Percentiles rank a stretch among this genome's conserved stretches.
These are phyloP conservation scores for Uloborus plumipes DNA, from an alignment of 2,888 invertebrate species.

Conservation along the genomic window DNA sequence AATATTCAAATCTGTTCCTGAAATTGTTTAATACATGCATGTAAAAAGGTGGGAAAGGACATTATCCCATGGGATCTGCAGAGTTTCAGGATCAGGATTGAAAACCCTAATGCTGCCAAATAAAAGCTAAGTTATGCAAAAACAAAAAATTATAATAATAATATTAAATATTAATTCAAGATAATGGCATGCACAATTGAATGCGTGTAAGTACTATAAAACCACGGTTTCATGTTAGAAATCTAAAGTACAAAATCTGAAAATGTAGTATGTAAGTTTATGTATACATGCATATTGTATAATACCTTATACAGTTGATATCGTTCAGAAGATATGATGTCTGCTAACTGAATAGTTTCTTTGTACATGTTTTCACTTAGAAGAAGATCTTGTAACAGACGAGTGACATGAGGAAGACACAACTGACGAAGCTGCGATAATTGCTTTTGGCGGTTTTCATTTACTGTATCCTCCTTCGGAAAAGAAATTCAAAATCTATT, in stretches of 20 bases:
- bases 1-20: no score
- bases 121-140: no score
- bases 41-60: no score
- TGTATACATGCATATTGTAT: no score
- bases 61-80: no score
- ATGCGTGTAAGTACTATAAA: background rate
- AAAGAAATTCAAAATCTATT: conserved; percentile 4
- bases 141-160: no score
- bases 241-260: no score
- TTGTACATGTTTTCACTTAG: conserved; percentile 81
- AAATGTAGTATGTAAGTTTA: no score
- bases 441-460: conserved; percentile 77
- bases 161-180: background rate
- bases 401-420: conserved; percentile 86
- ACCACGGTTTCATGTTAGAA: background rate
- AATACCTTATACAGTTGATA: conserved; percentile 83
- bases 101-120: no score
- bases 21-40: no score
- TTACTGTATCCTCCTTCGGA: conserved; percentile 67
- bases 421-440: conserved; percentile 82
- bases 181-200: background rate
- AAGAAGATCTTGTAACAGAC: conserved; percentile 84
- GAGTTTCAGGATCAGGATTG: no score
- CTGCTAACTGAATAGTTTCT: conserved; percentile 84
- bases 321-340: conserved; percentile 84